A percentile compares a stretch with the other conserved stretches of the same genome.
phyloP scores from a whole-genome alignment of 2,113 vertebrate species.

The Chinchilla lanigera region DNA sequence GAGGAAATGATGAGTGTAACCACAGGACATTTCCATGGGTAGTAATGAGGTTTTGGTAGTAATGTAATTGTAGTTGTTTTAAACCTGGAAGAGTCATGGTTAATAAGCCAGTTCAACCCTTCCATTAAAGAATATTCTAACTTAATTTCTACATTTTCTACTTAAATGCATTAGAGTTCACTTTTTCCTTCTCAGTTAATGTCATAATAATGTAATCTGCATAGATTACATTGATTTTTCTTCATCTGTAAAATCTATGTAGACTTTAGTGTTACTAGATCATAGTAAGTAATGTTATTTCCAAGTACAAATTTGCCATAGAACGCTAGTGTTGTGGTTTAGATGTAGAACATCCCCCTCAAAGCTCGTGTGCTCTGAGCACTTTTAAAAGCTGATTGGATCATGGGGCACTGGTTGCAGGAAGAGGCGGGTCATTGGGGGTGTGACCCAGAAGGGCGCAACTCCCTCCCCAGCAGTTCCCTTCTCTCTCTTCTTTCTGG shows the following conservation, averaged over 20 bases:
- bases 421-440: background rate
- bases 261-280: background rate
- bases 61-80: constrained; percentile 39
- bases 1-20: background rate
- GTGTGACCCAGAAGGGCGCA: background rate
- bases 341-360: background rate
- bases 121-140: background rate
- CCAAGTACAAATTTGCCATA: background rate
- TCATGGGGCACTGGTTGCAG: background rate
- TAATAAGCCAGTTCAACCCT: background rate
- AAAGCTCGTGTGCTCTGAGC: background rate
- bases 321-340: background rate
- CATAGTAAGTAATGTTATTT: background rate
- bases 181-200: constrained; percentile 28
- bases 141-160: constrained; percentile 34
- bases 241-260: constrained; percentile 9
- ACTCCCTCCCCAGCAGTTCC: background rate
- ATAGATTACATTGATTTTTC: constrained; percentile 22
- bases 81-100: constrained; percentile 18
- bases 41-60: background rate
- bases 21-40: background rate
- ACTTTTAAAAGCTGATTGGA: background rate
- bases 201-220: constrained; percentile 22
- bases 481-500: background rate
- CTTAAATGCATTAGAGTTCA: constrained; percentile 26